Percentiles rank a stretch among this genome's conserved stretches.
Conservation (phyloP, 2,797 vertebrate genomes). For the Picus viridis region DNA sequence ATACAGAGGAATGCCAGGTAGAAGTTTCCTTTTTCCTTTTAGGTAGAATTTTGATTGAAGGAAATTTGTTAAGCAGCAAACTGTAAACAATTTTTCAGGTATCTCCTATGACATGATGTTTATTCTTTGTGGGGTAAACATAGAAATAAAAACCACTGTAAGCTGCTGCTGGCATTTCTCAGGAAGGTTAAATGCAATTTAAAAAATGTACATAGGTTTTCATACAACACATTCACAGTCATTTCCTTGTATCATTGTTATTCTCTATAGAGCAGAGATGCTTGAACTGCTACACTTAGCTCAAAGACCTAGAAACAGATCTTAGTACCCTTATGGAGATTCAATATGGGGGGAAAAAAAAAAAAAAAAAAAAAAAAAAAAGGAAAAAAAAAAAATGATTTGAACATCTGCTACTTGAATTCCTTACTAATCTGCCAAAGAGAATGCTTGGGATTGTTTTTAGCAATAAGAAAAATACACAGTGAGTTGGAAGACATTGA, state of each 20-base stretch:
- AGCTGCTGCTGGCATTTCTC: conserved; percentile 17
- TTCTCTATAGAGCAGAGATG: conserved; percentile 3
- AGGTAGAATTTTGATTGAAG: conserved; percentile 42
- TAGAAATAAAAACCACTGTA: background rate
- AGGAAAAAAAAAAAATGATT: conserved; percentile 67
- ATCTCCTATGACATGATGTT: background rate
- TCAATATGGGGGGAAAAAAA: conserved; percentile 40
- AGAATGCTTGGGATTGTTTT: conserved; percentile 73
- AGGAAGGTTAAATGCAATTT: background rate
- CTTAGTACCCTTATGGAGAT: conserved; percentile 52
- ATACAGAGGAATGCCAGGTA: background rate
- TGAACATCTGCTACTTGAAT: conserved; percentile 77
- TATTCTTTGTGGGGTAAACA: conserved; percentile 34
- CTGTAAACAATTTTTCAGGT: conserved; percentile 21
- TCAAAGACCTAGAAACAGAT: conserved; percentile 49
- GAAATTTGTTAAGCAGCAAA: conserved; percentile 17
- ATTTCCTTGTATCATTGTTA: conserved; percentile 7
- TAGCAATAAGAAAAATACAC: conserved; percentile 74
- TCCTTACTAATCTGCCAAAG: conserved; percentile 58
- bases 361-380: conserved; percentile 68
- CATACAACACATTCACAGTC: background rate
- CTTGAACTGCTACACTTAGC: conserved; percentile 44
- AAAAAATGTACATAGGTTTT: background rate
- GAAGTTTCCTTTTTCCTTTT: conserved; percentile 23
- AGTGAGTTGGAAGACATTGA: conserved; percentile 70